phyloP scores from a whole-genome alignment of 2,888 invertebrate genomes.

The Lasioglossum zephyrum region DNA sequence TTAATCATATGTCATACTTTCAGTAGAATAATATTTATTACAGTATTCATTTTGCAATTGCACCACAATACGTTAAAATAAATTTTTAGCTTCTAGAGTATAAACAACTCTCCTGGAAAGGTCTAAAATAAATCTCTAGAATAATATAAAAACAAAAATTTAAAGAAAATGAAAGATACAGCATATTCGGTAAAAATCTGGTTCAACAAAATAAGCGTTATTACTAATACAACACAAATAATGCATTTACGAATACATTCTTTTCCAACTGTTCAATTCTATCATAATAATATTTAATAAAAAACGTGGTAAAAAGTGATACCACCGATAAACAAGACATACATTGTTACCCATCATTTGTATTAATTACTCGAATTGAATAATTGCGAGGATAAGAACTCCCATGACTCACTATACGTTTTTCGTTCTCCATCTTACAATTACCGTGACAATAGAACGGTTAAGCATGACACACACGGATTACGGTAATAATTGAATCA shows the following conservation, averaged over 20 bases:
- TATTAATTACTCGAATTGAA: neutral
- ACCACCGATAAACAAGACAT: neutral
- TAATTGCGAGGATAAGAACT: neutral
- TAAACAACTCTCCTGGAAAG: neutral
- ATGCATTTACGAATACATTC: too few species aligned
- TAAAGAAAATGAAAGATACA: neutral
- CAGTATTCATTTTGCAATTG: too few species aligned
- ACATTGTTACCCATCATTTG: neutral
- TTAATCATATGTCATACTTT: neutral
- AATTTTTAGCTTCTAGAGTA: too few species aligned
- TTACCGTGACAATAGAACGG: neutral
- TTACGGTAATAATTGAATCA: neutral
- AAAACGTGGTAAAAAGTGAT: too few species aligned
- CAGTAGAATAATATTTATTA: neutral
- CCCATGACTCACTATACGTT: too few species aligned
- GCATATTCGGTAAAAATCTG: neutral
- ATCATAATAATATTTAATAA: neutral
- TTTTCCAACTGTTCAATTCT: too few species aligned
- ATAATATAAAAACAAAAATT: too few species aligned
- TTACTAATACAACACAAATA: too few species aligned
- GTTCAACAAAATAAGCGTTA: neutral
- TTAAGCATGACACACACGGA: neutral
- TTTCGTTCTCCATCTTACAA: neutral
- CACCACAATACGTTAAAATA: too few species aligned
- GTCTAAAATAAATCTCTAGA: neutral